Percentiles rank a stretch among this genome's conserved stretches.
Conservation (phyloP, 2,113 vertebrate genomes). For the Plestiodon gilberti region DNA sequence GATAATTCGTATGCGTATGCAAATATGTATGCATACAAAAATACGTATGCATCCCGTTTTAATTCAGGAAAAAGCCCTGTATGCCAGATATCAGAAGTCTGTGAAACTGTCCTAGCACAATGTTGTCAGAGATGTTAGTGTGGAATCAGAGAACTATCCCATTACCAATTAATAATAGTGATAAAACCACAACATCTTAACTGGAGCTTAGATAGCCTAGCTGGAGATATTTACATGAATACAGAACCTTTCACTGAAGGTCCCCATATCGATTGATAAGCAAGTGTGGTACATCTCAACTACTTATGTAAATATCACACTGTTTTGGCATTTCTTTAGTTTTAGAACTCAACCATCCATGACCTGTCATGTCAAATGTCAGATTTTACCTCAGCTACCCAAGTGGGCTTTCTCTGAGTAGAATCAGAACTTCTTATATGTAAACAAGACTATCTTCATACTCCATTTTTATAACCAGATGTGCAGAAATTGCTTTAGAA, state of each 20-base stretch:
- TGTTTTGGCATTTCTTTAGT: neutral
- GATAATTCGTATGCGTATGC: no score
- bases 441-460: neutral
- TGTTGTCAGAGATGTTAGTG: neutral
- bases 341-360: neutral
- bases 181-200: neutral
- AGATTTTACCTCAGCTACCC: neutral
- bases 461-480: neutral
- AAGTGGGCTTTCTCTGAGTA: fast-evolving
- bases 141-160: neutral
- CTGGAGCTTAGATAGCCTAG: neutral
- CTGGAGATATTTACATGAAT: neutral
- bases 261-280: neutral
- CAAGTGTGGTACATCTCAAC: neutral
- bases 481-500: neutral
- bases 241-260: neutral
- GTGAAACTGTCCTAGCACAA: neutral
- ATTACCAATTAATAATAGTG: neutral
- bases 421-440: fast-evolving
- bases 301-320: neutral
- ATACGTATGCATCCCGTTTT: neutral
- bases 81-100: neutral
- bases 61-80: neutral
- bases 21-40: no score
- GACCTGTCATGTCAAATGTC: neutral